Evolutionary conservation across 2,888 invertebrate species (phyloP).

Genomic region (Leucoptera coffeella): DNA sequence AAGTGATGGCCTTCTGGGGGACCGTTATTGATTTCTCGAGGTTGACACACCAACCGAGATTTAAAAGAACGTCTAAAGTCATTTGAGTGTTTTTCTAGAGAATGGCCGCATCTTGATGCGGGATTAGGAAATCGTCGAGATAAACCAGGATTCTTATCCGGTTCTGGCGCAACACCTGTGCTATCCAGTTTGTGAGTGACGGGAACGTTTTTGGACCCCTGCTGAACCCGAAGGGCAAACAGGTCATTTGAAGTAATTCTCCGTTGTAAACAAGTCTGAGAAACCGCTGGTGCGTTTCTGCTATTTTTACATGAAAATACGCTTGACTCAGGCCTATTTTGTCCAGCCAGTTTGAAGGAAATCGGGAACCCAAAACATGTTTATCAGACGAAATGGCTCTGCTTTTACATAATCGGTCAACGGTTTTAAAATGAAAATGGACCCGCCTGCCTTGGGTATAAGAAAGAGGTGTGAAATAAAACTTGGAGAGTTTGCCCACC

Average conservation of each 20-base stretch:
- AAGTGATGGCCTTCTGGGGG: constrained; percentile 7
- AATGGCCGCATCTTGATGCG: constrained; percentile 5
- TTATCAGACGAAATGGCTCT: constrained; percentile 8
- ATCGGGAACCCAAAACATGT: constrained; percentile 5
- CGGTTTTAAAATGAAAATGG: constrained; percentile 9
- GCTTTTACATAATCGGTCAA: constrained; percentile 7
- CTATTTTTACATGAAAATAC: constrained; percentile 2
- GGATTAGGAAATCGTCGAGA: constrained; percentile 10
- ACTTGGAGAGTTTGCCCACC: too few relatives aligned
- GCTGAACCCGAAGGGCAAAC: constrained; percentile 1
- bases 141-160: constrained; percentile 7
- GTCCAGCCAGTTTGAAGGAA: constrained; percentile 7
- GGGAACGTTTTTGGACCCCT: constrained; percentile 1
- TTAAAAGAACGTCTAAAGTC: constrained; percentile 5
- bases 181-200: constrained; percentile 7
- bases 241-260: constrained; percentile 1
- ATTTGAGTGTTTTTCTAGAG: constrained; percentile 4
- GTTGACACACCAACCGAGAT: constrained; percentile 8
- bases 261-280: constrained; percentile 1
- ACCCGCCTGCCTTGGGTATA: constrained; percentile 9
- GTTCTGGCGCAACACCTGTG: constrained; percentile 5
- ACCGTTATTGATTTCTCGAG: constrained; percentile 6
- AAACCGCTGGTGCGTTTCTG: constrained; percentile 1
- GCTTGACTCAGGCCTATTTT: constrained; percentile 5
- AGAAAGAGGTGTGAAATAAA: constrained; percentile 8